phyloP scores from a whole-genome alignment of 1,140 invertebrate genomes.

The Whitmania pigra region DNA sequence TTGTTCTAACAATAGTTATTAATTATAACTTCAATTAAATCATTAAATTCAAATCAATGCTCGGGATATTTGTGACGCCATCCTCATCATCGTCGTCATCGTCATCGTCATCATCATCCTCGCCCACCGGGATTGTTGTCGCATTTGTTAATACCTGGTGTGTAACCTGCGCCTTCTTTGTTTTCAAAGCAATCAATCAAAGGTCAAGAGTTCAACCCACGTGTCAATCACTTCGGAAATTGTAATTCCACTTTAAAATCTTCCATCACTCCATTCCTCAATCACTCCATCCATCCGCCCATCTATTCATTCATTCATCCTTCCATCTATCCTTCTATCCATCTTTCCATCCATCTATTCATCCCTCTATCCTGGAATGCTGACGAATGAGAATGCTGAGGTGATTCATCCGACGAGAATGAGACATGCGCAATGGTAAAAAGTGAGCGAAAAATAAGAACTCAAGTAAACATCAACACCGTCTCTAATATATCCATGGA shows the following conservation, averaged over 20 bases:
- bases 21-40: not conserved
- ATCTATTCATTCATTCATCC: not conserved
- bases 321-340: not conserved
- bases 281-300: not conserved
- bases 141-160: not conserved
- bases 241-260: not conserved
- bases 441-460: no score
- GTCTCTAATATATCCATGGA: no score
- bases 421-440: no score
- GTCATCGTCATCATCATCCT: not conserved
- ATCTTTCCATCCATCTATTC: not conserved
- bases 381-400: not conserved
- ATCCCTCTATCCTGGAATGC: not conserved
- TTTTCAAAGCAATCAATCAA: no score
- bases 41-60: no score
- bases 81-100: conserved; percentile 6
- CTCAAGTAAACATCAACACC: no score
- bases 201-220: no score
- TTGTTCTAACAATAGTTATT: not conserved
- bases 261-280: not conserved
- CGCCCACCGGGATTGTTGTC: conserved; percentile 1
- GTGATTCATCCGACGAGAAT: no score
- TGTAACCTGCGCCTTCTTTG: no score
- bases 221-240: not conserved
- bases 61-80: no score